These are phyloP conservation scores for Brachionus rubens DNA, from an alignment of 1,140 invertebrate genomes.

Conservation along the genomic window DNA sequence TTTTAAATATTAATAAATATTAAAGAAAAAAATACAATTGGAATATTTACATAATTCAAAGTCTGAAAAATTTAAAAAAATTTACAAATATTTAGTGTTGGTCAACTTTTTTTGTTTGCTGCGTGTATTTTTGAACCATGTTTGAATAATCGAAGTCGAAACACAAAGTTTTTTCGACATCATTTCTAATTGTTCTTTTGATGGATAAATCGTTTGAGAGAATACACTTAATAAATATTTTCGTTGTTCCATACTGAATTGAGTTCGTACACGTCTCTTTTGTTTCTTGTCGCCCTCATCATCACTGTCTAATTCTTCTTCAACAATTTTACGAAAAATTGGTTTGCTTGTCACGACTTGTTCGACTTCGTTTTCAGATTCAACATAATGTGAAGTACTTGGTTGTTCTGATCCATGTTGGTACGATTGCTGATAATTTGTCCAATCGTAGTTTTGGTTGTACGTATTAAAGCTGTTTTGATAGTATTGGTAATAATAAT, in stretches of 20 bases:
- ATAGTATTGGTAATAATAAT: too few relatives aligned
- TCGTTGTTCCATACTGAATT: background rate
- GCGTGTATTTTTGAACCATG: constrained; percentile 40
- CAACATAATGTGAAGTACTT: background rate
- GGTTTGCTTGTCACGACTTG: background rate
- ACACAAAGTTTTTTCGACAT: background rate
- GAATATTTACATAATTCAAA: too few relatives aligned
- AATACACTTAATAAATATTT: constrained; percentile 13
- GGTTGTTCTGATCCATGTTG: too few relatives aligned
- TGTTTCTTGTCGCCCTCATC: background rate
- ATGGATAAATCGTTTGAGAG: background rate
- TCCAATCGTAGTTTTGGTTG: too few relatives aligned
- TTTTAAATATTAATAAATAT: too few relatives aligned
- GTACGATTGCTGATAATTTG: too few relatives aligned
- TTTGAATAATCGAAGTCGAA: constrained; percentile 5
- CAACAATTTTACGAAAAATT: background rate
- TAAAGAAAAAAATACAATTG: too few relatives aligned
- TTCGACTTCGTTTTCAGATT: background rate
- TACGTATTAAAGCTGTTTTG: too few relatives aligned
- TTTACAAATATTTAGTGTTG: constrained; percentile 12
- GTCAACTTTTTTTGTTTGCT: constrained; percentile 31
- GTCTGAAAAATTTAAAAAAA: too few relatives aligned
- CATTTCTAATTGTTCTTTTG: constrained; percentile 32
- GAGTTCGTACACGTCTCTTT: constrained; percentile 22
- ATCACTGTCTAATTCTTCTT: background rate